Base-by-base conservation (phyloP, 1,140 invertebrate genomes). In the Nasonia longicornis region DNA sequence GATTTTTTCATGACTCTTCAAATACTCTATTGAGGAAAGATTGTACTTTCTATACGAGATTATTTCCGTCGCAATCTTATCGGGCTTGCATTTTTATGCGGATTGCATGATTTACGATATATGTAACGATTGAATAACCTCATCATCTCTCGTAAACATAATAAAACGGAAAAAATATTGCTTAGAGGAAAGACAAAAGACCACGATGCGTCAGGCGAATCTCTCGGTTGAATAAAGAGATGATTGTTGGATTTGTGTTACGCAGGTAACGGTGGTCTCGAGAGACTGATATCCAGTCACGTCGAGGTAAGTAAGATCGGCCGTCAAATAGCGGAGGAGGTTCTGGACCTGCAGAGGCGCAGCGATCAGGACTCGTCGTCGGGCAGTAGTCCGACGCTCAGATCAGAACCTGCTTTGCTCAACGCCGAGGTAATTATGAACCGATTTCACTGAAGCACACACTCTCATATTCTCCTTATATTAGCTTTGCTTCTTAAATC, bases 221-320 rank as follows among this genome's bases (percentile, higher is more conserved):
- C 2, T 35, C 4, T 3, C 31, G 31, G 31, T 35, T 35, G 31
- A 35, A 35, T 35, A 35, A 35, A 35, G 3, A 35, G 31, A 35
- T 35, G 31, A 35, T 35, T 35, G 31, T 35, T 35, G 14, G 45
- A 48, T 8, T 3, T 20, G 1, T 58, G 16, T 3, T 2, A 58
- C 31, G 52, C 66, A 91, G 89, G 87, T 83, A 90, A 89, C 72
- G 89, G 92, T 72, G 94, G 94, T 69, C 93, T 95, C 87, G 93
- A 95, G 84, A 90, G 92, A 77, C 88, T 95, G 82, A 95, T 96
- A 84, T 94, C 93, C 84, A 94, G 92, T 64, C 94, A 95, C 83
- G 92, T 96, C 64, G 95, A 96, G 88, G 95, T 94, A 74, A 95
- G 94, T 88, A 96, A 96, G 91, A 96, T 96, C 83, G 95, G 95